Percentiles rank a stretch among this genome's conserved stretches.
These are phyloP conservation scores for Myotis daubentonii DNA, from an alignment of 2,797 vertebrate genomes.

Conservation along the genomic window DNA sequence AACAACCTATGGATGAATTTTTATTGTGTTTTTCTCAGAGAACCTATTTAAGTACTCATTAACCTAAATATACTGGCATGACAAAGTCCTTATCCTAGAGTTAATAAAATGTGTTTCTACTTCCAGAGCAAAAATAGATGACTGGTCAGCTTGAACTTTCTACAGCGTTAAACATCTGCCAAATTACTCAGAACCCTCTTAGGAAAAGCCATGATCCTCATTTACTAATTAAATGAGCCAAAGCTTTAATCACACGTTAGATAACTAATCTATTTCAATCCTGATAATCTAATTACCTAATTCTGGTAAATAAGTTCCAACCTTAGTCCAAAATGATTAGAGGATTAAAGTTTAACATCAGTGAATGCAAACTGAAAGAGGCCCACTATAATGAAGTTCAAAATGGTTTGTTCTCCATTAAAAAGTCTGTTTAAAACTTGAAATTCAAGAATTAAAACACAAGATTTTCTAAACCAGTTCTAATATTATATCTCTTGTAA, in stretches of 20 bases:
- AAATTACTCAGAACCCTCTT: conserved; percentile 42
- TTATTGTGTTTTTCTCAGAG: background rate
- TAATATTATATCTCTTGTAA: background rate
- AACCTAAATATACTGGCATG: conserved; percentile 22
- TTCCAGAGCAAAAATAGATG: conserved; percentile 21
- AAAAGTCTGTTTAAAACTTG: conserved; percentile 48
- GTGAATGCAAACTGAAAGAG: conserved; percentile 53
- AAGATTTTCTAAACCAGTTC: conserved; percentile 30
- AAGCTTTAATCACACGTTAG: conserved; percentile 62
- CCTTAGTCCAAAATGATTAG: conserved; percentile 65
- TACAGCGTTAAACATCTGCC: conserved; percentile 7
- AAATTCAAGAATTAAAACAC: conserved; percentile 51
- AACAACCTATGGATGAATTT: background rate
- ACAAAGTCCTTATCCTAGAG: background rate
- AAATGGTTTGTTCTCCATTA: conserved; percentile 19
- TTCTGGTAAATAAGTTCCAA: conserved; percentile 68
- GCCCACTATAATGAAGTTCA: conserved; percentile 47
- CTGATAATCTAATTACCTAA: conserved; percentile 71
- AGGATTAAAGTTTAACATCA: conserved; percentile 63
- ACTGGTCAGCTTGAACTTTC: conserved; percentile 59
- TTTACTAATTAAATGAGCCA: conserved; percentile 65
- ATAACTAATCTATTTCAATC: conserved; percentile 67
- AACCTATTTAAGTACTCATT: background rate
- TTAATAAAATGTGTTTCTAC: conserved; percentile 28
- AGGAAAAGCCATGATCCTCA: conserved; percentile 49